phyloP scores from a whole-genome alignment of 2,113 vertebrate genomes.

The Chunga burmeisteri region DNA sequence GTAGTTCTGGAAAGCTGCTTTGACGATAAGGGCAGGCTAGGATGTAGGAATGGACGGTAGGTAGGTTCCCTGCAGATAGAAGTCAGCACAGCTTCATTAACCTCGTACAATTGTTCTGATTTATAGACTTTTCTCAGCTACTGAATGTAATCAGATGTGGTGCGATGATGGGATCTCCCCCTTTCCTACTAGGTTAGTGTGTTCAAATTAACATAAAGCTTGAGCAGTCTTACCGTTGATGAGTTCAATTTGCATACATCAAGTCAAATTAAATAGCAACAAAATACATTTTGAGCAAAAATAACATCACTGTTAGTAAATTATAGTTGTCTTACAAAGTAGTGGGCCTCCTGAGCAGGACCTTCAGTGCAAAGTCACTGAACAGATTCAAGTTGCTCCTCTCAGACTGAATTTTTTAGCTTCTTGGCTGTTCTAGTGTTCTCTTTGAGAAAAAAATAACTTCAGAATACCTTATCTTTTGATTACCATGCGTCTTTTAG shows the following conservation, averaged over 20 bases:
- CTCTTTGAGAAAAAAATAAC: not conserved
- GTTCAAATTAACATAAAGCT: not conserved
- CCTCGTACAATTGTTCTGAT: too few species aligned
- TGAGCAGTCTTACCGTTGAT: not conserved
- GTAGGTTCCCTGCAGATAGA: not conserved
- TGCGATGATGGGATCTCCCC: not conserved
- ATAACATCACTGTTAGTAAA: not conserved
- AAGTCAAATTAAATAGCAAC: not conserved
- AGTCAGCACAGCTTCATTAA: not conserved
- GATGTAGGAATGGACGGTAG: not conserved
- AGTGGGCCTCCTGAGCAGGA: not conserved
- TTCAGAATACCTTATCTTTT: not conserved
- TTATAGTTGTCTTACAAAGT: not conserved
- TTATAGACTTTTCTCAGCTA: not conserved
- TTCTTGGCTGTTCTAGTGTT: not conserved
- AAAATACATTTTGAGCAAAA: not conserved
- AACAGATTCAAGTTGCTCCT: not conserved
- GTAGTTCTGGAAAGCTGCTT: not conserved
- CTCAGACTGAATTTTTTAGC: not conserved
- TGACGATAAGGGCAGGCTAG: not conserved
- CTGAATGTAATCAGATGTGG: not conserved
- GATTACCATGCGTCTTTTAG: not conserved
- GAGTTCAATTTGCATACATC: not conserved
- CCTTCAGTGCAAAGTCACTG: not conserved
- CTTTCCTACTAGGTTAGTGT: not conserved